Base-by-base conservation (phyloP, 1,140 invertebrate genomes). In the Scaptomyza pallida region DNA sequence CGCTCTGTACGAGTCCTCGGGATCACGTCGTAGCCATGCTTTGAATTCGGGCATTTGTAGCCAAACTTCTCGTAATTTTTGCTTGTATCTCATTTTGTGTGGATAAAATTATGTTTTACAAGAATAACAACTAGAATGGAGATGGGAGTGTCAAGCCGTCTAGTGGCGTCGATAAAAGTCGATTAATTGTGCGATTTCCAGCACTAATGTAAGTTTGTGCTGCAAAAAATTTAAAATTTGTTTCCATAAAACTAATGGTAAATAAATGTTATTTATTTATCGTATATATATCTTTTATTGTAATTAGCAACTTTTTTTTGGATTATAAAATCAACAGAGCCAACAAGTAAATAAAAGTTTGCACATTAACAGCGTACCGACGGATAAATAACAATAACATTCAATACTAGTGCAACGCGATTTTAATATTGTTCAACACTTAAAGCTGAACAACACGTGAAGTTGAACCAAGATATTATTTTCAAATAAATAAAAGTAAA, bases 31-130 rank as follows among this genome's bases (percentile, higher is more conserved):
- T 40, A 85, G 19, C 80, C 80, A 85, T 2, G 61, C 60, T 21
- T 69, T 48, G 35, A 85, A 85, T 57, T 85, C 80, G 0, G 83
- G 81, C 80, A 85, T 85, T 30, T 81, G 81, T 5, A 85, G 61
- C 80, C 80, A 85, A 1, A 80, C 80, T 12, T 85, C 80, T 10
- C 80, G 77, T 13, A 85, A 43, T 59, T 86, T 86, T 21, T 85
- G 80, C 50, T 85, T 85, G 45, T 85, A 85, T 37, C 51, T 85
- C 80, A 85, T 65, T 21, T 51, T 70, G 10, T 26, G 41, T 6
- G 19, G 12, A 6, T 15, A 50, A 68, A 60, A 5, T 15, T 10
- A 47, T 5, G 0, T 16, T 70, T 15, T 15, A 12, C 0, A 33
- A 63, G 30, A 54, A 73, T 52, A 50, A 44, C 35, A 57, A 47